These are phyloP conservation scores for Sula dactylatra DNA, from an alignment of 2,113 vertebrate species.

Conservation along the genomic window DNA sequence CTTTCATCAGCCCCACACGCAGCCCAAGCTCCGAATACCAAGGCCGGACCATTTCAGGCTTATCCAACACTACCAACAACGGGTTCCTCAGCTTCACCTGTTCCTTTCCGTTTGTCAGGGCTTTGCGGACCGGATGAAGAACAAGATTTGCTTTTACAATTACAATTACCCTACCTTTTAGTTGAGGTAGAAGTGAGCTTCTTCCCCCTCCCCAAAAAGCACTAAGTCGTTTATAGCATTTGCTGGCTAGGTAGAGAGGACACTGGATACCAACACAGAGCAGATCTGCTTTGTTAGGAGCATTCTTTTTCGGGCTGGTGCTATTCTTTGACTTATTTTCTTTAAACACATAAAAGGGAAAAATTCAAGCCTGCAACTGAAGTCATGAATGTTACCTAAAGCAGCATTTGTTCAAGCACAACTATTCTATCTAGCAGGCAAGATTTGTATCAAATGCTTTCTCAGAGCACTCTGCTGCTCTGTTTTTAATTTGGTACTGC, in stretches of 20 bases:
- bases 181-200: background rate
- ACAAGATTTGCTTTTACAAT: background rate
- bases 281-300: background rate
- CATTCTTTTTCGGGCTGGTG: background rate
- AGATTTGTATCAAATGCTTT: background rate
- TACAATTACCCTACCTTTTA: background rate
- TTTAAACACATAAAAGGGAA: background rate
- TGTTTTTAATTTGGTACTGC: background rate
- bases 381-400: background rate
- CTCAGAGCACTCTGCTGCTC: background rate
- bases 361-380: background rate
- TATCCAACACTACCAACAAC: accelerated
- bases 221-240: background rate
- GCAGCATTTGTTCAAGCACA: background rate
- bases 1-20: background rate
- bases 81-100: background rate
- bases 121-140: background rate
- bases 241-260: background rate
- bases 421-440: background rate
- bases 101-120: background rate
- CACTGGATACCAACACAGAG: background rate
- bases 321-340: background rate
- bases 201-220: too few relatives aligned
- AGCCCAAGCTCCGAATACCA: background rate
- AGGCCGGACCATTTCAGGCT: background rate